Evolutionary conservation across 2,797 vertebrate species (phyloP), one percentile per base, ranked within the genome.

Genomic region (Dallia pectoralis): DNA sequence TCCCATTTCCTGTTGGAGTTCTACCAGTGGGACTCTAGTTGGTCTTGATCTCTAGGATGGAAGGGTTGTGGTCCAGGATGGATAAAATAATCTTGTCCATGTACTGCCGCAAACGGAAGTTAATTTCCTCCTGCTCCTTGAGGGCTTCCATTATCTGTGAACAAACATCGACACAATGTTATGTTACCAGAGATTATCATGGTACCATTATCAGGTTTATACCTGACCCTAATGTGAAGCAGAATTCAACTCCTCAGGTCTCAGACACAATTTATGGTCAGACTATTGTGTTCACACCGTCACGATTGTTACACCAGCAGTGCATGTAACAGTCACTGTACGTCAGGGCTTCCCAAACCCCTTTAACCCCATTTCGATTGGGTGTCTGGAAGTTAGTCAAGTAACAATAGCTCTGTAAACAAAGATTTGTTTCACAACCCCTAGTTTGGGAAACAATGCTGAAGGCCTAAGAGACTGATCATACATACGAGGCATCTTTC

Each of bases 51-150:
- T 99, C 97, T 86, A 99, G 87, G 84, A 99, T 98, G 83, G 97
- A 99, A 0, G 97, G 97, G 81, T 98, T 98, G 85, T 98, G 96
- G 88, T 99, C 97, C 82, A 99, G 89, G 87, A 99, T 99, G 82
- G 95, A 94, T 73, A 99, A 89, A 86, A 99, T 99, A 22, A 99
- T 97, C 92, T 99, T 98, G 93, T 99, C 97, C 97, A 99, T 99
- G 88, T 99, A 99, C 82, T 99, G 97, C 48, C 97, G 91, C 75
- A 99, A 91, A 18, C 97, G 94, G 69, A 92, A 87, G 84, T 98
- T 99, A 79, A 99, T 99, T 85, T 99, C 97, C 79, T 99, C 97
- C 87, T 98, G 97, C 77, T 99, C 96, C 90, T 96, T 97, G 61
- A 99, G 92, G 78, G 97, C 97, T 85, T 99, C 97, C 96, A 99